Evolutionary conservation across 2,888 invertebrate genomes (phyloP).

Genomic region (Drosophila dives): DNA sequence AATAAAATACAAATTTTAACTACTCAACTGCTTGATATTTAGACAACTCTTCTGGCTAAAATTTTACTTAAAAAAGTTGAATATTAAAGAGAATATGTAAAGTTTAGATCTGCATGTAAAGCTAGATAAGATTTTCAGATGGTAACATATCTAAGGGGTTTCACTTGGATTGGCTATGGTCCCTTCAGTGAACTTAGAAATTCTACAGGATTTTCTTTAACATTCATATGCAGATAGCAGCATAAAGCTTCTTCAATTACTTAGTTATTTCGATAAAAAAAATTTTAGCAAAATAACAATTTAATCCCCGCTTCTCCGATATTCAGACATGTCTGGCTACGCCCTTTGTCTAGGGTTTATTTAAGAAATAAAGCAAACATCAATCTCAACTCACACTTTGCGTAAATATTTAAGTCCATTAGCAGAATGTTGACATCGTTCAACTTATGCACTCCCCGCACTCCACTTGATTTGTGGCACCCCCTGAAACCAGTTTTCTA

Average conservation of each 20-base stretch:
- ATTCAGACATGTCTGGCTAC: not conserved
- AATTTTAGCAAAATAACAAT: not conserved
- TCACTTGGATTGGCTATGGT: not conserved
- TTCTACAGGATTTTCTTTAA: not conserved
- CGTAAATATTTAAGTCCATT: not conserved
- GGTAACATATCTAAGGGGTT: not conserved
- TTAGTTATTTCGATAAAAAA: not conserved
- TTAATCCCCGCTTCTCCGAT: not conserved
- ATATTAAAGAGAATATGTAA: not conserved
- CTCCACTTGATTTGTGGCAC: not conserved
- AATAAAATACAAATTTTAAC: accelerated
- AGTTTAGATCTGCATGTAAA: not conserved
- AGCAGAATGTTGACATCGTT: not conserved
- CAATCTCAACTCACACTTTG: not conserved
- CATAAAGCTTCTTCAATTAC: not conserved
- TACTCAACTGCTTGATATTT: not conserved
- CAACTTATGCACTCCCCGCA: not conserved
- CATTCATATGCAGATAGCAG: not conserved
- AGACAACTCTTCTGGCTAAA: not conserved
- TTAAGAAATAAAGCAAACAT: not conserved
- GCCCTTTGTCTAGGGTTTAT: not conserved
- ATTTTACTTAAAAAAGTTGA: not conserved
- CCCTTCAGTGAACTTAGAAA: not conserved
- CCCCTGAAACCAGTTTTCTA: not conserved
- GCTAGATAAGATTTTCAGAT: not conserved